Evolutionary conservation across 2,113 vertebrate species (phyloP), one percentile per base, ranked within the genome.

Genomic region (Phrynocephalus versicolor): DNA sequence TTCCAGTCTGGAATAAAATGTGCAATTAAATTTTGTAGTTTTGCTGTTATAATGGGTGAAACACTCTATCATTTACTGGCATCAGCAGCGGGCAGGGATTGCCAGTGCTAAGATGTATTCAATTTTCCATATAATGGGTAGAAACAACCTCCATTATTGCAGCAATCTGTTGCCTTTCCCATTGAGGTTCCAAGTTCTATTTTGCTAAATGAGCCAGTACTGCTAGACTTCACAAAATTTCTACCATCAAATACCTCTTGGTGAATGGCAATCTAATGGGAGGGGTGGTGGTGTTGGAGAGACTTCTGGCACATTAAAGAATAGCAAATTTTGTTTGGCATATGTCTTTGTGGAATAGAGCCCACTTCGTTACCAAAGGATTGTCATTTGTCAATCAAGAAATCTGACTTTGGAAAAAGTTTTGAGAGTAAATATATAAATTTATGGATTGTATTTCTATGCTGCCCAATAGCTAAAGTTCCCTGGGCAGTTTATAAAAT

Each of bases 51-150:
- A 65, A 65, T 55, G 41, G 67, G 75, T 15, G 19, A 81, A 14
- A n/a, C 35, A 23, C 13, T 51, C 45, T 62, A 58, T 64, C 55
- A 62, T 18, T 21, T 58, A 13, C n/a, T 51, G 82, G 51, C 51
- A 75, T 35, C 30, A 84, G 33, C 33, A 84, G 45, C 27, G 37
- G 25, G 45, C 69, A 58, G 76, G 64, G 39, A 65, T 70, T 39
- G 67, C 55, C 87, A 83, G 13, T 73, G 75, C 70, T 87, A 81
- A 83, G 58, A 64, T 58, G 39, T 64, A 37, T 74, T 87, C 86
- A 41, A 55, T 79, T 83, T 51, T 87, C 69, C 41, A 78, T 79
- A 55, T 73, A 79, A 74, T 72, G 75, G 69, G 23, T 79, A 73
- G 75, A 79, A 77, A 83, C 67, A 73, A 55, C 45, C 81, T 87